Conservation (phyloP, 1,140 invertebrate genomes). For the Oryctes rhinoceros region DNA sequence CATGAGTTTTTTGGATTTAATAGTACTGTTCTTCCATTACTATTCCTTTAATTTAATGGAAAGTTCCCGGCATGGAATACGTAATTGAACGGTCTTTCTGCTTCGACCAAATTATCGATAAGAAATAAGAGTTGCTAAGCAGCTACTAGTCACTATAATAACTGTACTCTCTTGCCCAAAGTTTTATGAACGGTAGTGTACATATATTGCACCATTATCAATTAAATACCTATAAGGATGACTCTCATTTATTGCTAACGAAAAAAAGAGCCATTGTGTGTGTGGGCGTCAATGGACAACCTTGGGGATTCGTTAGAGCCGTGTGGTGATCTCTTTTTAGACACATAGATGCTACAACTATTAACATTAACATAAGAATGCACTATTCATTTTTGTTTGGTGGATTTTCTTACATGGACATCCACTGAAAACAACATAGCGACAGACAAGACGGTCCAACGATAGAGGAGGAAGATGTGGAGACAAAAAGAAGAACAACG, state of each 20-base stretch:
- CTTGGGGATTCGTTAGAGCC: slow-evolving; percentile 42
- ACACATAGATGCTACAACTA: slow-evolving; percentile 28
- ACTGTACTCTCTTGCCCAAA: too few relatives aligned
- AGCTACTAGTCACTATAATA: too few relatives aligned
- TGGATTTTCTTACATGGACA: neutral
- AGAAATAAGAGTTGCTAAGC: too few relatives aligned
- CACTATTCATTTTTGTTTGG: slow-evolving; percentile 29
- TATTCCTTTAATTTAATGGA: too few relatives aligned
- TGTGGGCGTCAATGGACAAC: slow-evolving; percentile 43
- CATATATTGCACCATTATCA: neutral
- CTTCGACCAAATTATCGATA: too few relatives aligned
- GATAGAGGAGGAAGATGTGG: neutral
- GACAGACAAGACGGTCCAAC: neutral
- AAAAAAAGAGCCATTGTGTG: neutral
- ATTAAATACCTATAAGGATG: neutral
- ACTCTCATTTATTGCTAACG: neutral
- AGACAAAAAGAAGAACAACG: neutral
- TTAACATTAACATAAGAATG: slow-evolving; percentile 35
- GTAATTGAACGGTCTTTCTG: too few relatives aligned
- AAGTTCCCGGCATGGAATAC: too few relatives aligned
- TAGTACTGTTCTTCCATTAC: too few relatives aligned
- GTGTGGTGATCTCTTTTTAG: slow-evolving; percentile 42
- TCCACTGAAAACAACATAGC: neutral
- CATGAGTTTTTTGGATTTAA: too few relatives aligned
- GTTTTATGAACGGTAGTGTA: neutral